A percentile compares a stretch with the other conserved stretches of the same genome.
These are phyloP conservation scores for Lutjanus campechanus DNA, from an alignment of 2,797 vertebrate genomes.

Conservation along the genomic window DNA sequence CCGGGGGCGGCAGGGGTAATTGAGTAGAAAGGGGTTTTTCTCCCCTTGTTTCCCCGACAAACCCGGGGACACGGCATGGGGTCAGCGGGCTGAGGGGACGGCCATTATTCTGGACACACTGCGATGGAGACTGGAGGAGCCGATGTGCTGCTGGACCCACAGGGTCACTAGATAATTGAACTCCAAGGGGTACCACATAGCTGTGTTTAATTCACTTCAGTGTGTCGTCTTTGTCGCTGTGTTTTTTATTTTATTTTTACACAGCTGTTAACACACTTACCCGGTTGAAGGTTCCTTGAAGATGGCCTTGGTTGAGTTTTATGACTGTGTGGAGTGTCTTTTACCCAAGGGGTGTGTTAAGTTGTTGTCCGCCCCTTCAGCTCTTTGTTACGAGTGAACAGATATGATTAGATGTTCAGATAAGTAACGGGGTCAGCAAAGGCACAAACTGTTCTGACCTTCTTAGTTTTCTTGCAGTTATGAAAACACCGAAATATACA, in stretches of 20 bases:
- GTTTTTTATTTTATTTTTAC: constrained; percentile 20
- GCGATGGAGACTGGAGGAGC: constrained; percentile 85
- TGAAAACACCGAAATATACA: background rate
- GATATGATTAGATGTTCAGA: constrained; percentile 41
- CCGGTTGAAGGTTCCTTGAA: constrained; percentile 24
- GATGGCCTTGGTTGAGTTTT: constrained; percentile 35
- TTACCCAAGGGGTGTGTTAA: constrained; percentile 39
- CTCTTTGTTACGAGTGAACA: constrained; percentile 24
- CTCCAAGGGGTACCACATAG: constrained; percentile 56
- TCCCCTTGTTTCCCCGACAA: constrained; percentile 88
- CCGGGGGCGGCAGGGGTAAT: constrained; percentile 92
- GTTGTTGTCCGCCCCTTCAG: constrained; percentile 8
- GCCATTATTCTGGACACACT: constrained; percentile 90
- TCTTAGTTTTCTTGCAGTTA: background rate
- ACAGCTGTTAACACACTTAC: constrained; percentile 16
- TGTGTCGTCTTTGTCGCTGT: constrained; percentile 33
- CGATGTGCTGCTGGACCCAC: constrained; percentile 75
- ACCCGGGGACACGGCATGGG: constrained; percentile 87
- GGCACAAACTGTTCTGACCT: background rate
- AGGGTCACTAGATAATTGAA: constrained; percentile 87
- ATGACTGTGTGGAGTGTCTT: constrained; percentile 14
- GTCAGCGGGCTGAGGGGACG: constrained; percentile 83
- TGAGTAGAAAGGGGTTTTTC: constrained; percentile 92
- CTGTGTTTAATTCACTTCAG: constrained; percentile 61
- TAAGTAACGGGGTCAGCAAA: constrained; percentile 6